Conservation (phyloP, 1,140 invertebrate species). For the Pectinophora gossypiella region DNA sequence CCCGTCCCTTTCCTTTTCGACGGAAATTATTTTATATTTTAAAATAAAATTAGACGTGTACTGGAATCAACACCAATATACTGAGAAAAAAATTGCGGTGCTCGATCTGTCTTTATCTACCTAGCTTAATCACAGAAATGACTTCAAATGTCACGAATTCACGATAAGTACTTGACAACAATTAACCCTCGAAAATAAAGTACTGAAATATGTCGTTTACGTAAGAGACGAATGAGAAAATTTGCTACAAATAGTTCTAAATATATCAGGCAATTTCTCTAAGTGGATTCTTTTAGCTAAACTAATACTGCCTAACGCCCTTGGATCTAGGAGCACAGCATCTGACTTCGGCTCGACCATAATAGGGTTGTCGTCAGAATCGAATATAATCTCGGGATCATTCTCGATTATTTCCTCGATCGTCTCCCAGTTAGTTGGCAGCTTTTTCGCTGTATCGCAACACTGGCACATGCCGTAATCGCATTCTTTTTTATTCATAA, state of each 20-base stretch:
- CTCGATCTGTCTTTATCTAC: too few relatives aligned
- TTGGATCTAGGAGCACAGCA: conserved; percentile 7
- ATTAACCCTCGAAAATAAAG: too few relatives aligned
- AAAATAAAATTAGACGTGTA: too few relatives aligned
- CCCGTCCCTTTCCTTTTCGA: too few relatives aligned
- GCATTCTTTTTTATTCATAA: conserved; percentile 58
- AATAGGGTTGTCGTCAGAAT: conserved; percentile 54
- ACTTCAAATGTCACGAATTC: too few relatives aligned
- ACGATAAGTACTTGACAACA: too few relatives aligned
- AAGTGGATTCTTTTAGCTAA: conserved; percentile 4
- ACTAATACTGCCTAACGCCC: background rate
- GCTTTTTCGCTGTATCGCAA: conserved; percentile 44
- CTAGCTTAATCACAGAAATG: too few relatives aligned
- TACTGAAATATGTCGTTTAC: too few relatives aligned
- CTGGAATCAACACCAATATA: too few relatives aligned
- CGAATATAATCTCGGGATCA: conserved; percentile 67
- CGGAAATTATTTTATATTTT: too few relatives aligned
- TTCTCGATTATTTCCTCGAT: conserved; percentile 68
- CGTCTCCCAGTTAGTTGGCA: conserved; percentile 55
- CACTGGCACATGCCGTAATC: conserved; percentile 61
- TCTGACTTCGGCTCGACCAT: conserved; percentile 35
- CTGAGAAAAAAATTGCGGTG: too few relatives aligned
- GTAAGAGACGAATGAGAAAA: conserved; percentile 30
- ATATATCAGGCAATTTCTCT: conserved; percentile 38
- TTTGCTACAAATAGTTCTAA: conserved; percentile 43